These are phyloP conservation scores for Periphyllus acericola DNA, from an alignment of 2,888 invertebrate genomes.

Conservation along the genomic window DNA sequence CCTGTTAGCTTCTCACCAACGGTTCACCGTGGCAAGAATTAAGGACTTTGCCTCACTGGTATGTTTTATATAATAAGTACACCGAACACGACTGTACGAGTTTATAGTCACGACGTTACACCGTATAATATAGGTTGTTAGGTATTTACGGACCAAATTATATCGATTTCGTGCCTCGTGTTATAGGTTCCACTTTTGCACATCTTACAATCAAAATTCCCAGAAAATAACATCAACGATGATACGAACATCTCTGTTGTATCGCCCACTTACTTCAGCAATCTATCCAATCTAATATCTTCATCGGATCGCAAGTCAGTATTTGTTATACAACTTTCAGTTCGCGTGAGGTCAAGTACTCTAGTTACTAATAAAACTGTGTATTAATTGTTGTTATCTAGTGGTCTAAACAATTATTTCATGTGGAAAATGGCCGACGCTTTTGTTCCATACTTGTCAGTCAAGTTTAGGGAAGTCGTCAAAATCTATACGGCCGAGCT, in stretches of 20 bases:
- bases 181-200: constrained; percentile 69
- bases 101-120: not conserved
- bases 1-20: constrained; percentile 67
- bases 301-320: constrained; percentile 68
- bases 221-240: constrained; percentile 69
- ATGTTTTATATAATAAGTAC: constrained; percentile 63
- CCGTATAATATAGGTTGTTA: not conserved
- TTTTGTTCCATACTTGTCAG: constrained; percentile 71
- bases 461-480: constrained; percentile 64
- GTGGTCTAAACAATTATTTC: constrained; percentile 71
- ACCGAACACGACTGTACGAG: not conserved
- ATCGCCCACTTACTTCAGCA: constrained; percentile 70
- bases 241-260: constrained; percentile 70
- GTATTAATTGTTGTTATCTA: constrained; percentile 63
- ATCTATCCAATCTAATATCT: constrained; percentile 70
- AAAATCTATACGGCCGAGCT: constrained; percentile 64
- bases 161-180: constrained; percentile 40
- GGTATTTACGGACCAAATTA: not conserved
- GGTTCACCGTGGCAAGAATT: constrained; percentile 68
- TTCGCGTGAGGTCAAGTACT: not conserved
- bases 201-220: constrained; percentile 70
- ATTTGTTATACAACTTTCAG: too few relatives aligned
- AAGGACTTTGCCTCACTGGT: constrained; percentile 68
- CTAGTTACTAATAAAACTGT: not conserved
- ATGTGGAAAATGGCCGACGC: constrained; percentile 72